Percentiles rank a stretch among this genome's conserved stretches.
Evolutionary conservation across 2,113 vertebrate species (phyloP).

Genomic region (Donacobius atricapilla): DNA sequence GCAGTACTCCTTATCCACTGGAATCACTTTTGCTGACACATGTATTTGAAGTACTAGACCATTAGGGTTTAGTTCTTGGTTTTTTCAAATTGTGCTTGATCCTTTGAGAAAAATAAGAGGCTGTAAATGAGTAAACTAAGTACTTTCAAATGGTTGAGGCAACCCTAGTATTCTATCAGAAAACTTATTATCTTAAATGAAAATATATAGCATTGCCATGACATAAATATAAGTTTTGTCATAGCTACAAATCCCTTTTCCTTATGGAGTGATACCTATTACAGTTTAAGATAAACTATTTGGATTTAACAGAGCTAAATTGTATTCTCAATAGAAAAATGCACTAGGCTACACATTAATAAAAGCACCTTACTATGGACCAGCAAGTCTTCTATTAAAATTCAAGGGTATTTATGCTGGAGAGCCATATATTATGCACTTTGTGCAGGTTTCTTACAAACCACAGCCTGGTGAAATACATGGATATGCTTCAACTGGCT

Average conservation of each 20-base stretch:
- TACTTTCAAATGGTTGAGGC: not conserved
- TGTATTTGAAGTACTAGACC: not conserved
- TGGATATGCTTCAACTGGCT: not conserved
- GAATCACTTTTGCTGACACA: not conserved
- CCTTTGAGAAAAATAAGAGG: not conserved
- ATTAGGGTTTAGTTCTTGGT: not conserved
- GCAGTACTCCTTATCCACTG: not conserved
- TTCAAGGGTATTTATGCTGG: not conserved
- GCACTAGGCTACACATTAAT: not conserved
- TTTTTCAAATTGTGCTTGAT: not conserved
- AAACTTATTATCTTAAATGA: not conserved
- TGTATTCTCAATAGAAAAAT: not conserved
- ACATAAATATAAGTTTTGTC: not conserved
- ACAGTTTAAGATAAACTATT: not conserved
- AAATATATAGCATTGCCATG: not conserved
- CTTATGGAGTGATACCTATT: rapidly evolving
- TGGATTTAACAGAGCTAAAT: not conserved
- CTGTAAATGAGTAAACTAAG: not conserved
- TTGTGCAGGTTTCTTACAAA: not conserved
- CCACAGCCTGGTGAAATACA: not conserved
- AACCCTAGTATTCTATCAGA: not conserved
- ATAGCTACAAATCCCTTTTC: not conserved
- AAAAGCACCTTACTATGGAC: not conserved
- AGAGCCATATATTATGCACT: not conserved
- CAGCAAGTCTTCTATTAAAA: not conserved